Evolutionary conservation across 1,140 invertebrate genomes (phyloP), one percentile per base, ranked within the genome.

Genomic region (Delia radicum): DNA sequence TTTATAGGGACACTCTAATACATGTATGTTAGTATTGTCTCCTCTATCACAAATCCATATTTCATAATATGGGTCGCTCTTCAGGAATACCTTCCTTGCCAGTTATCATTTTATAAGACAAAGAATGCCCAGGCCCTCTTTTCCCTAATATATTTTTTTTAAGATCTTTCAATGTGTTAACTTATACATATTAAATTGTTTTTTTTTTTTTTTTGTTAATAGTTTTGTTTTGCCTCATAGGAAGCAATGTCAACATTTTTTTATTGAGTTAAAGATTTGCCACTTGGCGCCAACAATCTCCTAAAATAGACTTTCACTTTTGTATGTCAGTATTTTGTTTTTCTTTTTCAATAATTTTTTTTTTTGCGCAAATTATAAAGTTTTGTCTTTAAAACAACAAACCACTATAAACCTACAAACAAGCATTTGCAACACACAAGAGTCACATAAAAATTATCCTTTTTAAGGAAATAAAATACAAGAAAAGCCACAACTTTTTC

Each of bases 231-330:
- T 42, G 37, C 37, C n/a, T 15, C 37, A 42, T 42, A 42, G n/a
- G 28, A 29, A 27, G 27, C 26, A n/a, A n/a, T 63, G 61, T 29
- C 62, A 65, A 29, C n/a, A n/a, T n/a, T 12, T 29, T 65, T 65
- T 65, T 65, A 65, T 65, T 65, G 62, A 65, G 26, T 65, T 65
- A 15, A 65, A 65, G 62, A 65, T 65, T 65, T 65, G 62, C 26
- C 62, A 65, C 21, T 65, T 65, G 62, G 62, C 62, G 62, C 62
- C 62, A 65, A 65, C 18, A 29, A 27, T 65, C 62, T 65, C 27
- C 62, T 13, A 63, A 63, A 63, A 63, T 63, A 24, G 62, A 28
- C 62, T 65, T 65, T 65, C 62, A 65, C 62, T 65, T 65, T 65
- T 27, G n/a, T n/a, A n/a, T n/a, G n/a, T n/a, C n/a, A n/a, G n/a